Base-by-base conservation (phyloP, 2,797 vertebrate species). In the Melanogrammus aeglefinus region DNA sequence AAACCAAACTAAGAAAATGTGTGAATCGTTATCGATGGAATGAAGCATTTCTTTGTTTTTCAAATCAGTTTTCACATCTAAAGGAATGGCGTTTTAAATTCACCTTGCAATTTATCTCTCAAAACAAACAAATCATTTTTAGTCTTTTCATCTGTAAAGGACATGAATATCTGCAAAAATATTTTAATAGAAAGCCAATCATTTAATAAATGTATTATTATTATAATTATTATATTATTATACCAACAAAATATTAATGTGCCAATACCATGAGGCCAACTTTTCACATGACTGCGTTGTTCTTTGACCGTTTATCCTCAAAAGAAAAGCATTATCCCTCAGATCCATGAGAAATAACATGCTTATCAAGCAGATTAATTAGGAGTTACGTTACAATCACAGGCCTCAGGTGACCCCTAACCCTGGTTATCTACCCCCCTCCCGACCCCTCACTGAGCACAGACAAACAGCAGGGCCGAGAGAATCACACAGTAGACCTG, bases 331-430 rank as follows among this genome's bases (percentile, higher is more conserved):
- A 71, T 85, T 72, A 76, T 41, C 76, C 75, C 38, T 4, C 80
- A 82, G 86, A 88, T 87, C 81, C 86, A 91, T 91, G 91, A 88
- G 87, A 79, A 90, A 89, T 87, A 89, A 90, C 87, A 73, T 78
- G 83, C 84, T 88, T 90, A 90, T 88, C 85, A 83, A 86, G 85
- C 87, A 84, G 87, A 91, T 90, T 38, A 90, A 88, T 90, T 79
- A 85, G 86, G 80, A 89, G 86, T 83, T 88, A 90, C 88, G 87
- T 79, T n/a, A 78, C 27, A 86, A 87, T 91, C 88, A 91, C 90
- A 91, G 88, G 79, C 83, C 78, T 27, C 57, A 35, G 77, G 24
- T 38, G 85, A 88, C 89, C 90, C 77, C 77, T 86, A 18, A 88
- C 83, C 86, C 16, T 72, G 6, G 83, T 85, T 90, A 93, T 92